These are phyloP conservation scores for Trialeurodes vaporariorum DNA, from an alignment of 1,140 invertebrate species.

Conservation along the genomic window DNA sequence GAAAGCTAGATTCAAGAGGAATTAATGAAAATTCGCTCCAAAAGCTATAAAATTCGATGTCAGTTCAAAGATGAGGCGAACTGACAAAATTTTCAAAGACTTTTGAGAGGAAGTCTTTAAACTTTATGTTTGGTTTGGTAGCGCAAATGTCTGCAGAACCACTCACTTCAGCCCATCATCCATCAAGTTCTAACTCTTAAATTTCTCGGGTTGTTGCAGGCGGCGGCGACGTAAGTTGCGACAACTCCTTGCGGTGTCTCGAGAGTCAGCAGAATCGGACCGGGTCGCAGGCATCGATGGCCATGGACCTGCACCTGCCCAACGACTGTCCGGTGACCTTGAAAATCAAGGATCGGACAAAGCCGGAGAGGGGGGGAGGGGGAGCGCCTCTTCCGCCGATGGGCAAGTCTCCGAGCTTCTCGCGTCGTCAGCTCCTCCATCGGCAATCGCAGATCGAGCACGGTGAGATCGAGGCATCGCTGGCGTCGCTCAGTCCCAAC, in stretches of 20 bases:
- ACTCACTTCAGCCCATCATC: no score
- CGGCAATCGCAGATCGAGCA: slow-evolving; percentile 59
- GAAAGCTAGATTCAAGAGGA: no score
- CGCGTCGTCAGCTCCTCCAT: slow-evolving; percentile 56
- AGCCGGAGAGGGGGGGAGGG: slow-evolving; percentile 44
- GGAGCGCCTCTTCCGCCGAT: no score
- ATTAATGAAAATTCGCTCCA: no score
- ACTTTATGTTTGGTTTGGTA: no score
- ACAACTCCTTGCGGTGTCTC: slow-evolving; percentile 6
- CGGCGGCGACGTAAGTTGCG: neutral
- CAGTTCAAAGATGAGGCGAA: no score
- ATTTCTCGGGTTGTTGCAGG: no score
- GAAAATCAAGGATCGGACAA: slow-evolving; percentile 46
- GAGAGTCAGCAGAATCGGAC: slow-evolving; percentile 32
- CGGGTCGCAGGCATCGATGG: slow-evolving; percentile 55
- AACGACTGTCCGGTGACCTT: slow-evolving; percentile 52
- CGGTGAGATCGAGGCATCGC: slow-evolving; percentile 38
- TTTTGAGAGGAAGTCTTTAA: no score
- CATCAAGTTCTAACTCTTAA: no score
- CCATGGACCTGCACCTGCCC: slow-evolving; percentile 54
- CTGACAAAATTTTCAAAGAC: no score
- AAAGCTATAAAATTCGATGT: no score
- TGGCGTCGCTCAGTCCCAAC: slow-evolving; percentile 28
- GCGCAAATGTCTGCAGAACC: no score
- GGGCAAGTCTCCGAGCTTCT: slow-evolving; percentile 49